phyloP scores from a whole-genome alignment of 2,113 vertebrate species.

The Otis tarda region DNA sequence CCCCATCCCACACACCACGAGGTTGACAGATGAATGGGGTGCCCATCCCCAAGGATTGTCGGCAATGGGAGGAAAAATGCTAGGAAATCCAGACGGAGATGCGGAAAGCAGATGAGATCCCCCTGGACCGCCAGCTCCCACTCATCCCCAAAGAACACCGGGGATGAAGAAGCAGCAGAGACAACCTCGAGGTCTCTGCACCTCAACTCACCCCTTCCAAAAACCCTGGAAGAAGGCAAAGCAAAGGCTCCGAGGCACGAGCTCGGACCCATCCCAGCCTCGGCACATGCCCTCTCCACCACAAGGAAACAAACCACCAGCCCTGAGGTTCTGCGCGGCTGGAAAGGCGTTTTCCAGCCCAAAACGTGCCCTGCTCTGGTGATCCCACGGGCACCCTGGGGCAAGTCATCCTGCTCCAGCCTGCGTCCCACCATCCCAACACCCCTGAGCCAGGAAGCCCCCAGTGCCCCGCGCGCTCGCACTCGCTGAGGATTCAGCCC shows the following conservation, averaged over 20 bases:
- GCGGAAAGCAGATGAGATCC: not conserved
- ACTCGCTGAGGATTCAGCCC: not conserved
- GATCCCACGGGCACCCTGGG: accelerated
- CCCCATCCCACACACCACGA: accelerated
- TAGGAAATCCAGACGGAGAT: not conserved
- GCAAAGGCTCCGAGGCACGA: not conserved
- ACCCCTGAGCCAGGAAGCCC: not conserved
- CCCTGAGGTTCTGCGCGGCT: not conserved
- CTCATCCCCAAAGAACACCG: accelerated
- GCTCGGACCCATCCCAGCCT: not conserved
- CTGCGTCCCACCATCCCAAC: not conserved
- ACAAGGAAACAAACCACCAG: not conserved
- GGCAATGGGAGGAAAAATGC: not conserved
- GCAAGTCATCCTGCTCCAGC: not conserved
- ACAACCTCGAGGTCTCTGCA: not conserved
- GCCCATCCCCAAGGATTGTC: not conserved
- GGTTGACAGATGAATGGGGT: not conserved
- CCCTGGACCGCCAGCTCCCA: not conserved
- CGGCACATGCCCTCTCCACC: not conserved
- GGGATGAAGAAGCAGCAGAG: not conserved
- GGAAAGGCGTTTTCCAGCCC: not conserved
- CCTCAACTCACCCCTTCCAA: not conserved
- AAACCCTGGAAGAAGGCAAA: not conserved
- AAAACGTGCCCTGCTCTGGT: not conserved
- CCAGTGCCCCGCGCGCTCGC: accelerated